phyloP scores from a whole-genome alignment of 1,140 invertebrate genomes.

The Drosophila orosa region DNA sequence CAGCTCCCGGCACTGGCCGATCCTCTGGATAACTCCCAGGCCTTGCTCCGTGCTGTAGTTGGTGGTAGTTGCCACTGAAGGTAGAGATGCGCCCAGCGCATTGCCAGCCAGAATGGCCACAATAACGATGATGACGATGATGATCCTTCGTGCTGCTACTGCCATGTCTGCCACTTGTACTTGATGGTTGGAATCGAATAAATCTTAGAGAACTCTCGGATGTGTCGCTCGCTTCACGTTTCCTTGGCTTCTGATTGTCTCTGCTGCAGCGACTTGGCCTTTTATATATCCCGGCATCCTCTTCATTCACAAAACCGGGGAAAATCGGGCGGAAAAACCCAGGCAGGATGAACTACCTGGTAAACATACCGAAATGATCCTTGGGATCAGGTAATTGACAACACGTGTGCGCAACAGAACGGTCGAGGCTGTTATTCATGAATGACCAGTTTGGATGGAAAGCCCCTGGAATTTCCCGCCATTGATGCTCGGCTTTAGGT shows the following conservation, averaged over 20 bases:
- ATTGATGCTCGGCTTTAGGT: conserved; percentile 45
- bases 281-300: conserved; percentile 36
- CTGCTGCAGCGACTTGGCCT: background rate
- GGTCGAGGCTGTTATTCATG: conserved; percentile 44
- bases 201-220: background rate
- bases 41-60: no score
- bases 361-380: background rate
- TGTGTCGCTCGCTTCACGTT: conserved; percentile 31
- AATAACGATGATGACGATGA: background rate
- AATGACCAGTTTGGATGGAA: conserved; percentile 59
- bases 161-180: background rate
- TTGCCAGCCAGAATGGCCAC: conserved; percentile 11
- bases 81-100: conserved; percentile 39
- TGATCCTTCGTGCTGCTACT: background rate
- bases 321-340: conserved; percentile 33
- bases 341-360: conserved; percentile 26
- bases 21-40: conserved; percentile 15
- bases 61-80: no score
- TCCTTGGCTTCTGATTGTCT: conserved; percentile 52
- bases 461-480: conserved; percentile 67
- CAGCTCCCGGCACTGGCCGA: conserved; percentile 58
- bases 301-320: conserved; percentile 51
- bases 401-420: conserved; percentile 60
- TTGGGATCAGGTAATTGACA: conserved; percentile 55
- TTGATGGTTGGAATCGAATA: background rate